phyloP scores from a whole-genome alignment of 2,113 vertebrate genomes.

The Epinephelus lanceolatus region DNA sequence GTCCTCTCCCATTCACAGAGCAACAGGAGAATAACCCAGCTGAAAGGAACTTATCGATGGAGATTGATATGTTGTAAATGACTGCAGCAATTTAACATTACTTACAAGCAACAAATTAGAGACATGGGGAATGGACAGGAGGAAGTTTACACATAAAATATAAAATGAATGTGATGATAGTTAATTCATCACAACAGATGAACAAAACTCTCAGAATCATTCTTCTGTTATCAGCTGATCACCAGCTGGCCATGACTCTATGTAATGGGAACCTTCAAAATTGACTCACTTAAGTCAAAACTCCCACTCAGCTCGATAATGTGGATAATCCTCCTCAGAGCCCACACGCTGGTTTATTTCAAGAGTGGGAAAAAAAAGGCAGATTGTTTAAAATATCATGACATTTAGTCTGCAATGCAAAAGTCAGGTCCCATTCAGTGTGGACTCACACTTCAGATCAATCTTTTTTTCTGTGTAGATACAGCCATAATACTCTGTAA shows the following conservation, averaged over 20 bases:
- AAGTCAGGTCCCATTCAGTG: neutral
- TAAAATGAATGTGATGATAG: neutral
- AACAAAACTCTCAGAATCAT: neutral
- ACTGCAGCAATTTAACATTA: neutral
- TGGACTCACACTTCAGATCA: neutral
- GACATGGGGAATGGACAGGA: neutral
- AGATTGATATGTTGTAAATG: neutral
- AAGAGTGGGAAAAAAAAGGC: slow-evolving; percentile 6
- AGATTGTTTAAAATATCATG: slow-evolving; percentile 25
- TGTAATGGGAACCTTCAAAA: neutral
- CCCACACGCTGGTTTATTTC: neutral
- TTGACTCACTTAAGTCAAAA: slow-evolving; percentile 5
- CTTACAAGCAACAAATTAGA: neutral
- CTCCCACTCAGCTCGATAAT: slow-evolving; percentile 27
- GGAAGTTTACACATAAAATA: slow-evolving; percentile 6
- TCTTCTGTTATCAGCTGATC: neutral
- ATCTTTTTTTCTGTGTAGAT: neutral
- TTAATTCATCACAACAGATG: neutral
- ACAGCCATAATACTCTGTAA: neutral
- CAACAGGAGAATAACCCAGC: neutral
- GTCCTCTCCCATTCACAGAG: neutral
- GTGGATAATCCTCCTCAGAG: slow-evolving; percentile 18
- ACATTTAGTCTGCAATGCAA: slow-evolving; percentile 12
- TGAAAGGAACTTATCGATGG: neutral
- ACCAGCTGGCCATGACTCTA: neutral